phyloP scores from a whole-genome alignment of 1,140 invertebrate species.

The Neodiprion lecontei region DNA sequence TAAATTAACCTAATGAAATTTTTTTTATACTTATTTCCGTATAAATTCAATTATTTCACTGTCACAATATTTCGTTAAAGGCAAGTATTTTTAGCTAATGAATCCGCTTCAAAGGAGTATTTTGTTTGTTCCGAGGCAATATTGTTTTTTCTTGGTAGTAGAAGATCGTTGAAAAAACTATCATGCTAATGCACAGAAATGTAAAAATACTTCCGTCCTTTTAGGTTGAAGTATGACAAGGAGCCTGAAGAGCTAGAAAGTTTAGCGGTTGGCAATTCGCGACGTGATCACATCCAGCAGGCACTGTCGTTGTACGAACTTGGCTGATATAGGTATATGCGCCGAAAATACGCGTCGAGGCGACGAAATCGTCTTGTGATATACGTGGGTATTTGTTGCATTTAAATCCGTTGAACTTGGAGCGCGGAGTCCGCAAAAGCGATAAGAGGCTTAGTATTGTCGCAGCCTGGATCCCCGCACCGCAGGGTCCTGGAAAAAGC shows the following conservation, averaged over 20 bases:
- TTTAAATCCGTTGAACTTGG: background rate
- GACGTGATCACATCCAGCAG: background rate
- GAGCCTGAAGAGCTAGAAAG: background rate
- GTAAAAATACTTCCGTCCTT: background rate
- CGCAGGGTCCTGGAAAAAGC: background rate
- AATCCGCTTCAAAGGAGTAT: no score
- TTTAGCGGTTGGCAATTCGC: background rate
- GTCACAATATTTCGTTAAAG: no score
- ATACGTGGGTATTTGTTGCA: conserved; percentile 4
- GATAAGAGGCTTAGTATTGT: conserved; percentile 7
- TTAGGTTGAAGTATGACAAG: background rate
- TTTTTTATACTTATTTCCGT: no score
- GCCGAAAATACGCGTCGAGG: background rate
- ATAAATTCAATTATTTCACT: no score
- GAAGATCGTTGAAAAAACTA: background rate
- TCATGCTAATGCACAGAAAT: background rate
- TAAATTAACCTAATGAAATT: no score
- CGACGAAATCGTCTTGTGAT: background rate
- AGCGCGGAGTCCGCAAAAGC: conserved; percentile 1
- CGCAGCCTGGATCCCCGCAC: background rate
- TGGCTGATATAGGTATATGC: background rate
- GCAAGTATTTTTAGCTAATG: no score
- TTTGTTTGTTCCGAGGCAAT: no score
- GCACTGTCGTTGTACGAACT: background rate
- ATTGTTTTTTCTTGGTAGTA: no score